Percentiles rank a stretch among this genome's conserved stretches.
These are phyloP conservation scores for Myanophis thanlyinensis DNA, from an alignment of 2,113 vertebrate genomes.

Conservation along the genomic window DNA sequence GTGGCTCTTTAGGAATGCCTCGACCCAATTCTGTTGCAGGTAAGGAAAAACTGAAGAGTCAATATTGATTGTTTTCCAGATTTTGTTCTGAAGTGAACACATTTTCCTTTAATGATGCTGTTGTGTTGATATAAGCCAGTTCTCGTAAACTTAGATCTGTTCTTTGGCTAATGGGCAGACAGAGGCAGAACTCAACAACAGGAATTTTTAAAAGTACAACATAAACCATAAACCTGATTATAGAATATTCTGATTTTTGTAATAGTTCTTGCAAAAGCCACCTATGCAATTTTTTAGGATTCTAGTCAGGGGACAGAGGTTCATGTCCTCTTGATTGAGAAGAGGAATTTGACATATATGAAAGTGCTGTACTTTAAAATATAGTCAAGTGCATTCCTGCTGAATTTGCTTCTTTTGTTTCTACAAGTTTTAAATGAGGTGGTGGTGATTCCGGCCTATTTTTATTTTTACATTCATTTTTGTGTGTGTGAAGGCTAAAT, in stretches of 20 bases:
- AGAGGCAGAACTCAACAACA: neutral
- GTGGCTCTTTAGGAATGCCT: slow-evolving; percentile 89
- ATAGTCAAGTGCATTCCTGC: neutral
- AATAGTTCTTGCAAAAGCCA: neutral
- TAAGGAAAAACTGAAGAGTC: slow-evolving; percentile 63
- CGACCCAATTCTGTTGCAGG: slow-evolving; percentile 99
- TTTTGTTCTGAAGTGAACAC: neutral
- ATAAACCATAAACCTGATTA: neutral
- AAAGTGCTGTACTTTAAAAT: neutral
- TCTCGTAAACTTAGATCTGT: neutral
- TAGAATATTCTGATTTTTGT: neutral
- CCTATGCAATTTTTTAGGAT: neutral
- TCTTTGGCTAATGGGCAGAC: neutral
- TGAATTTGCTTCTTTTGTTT: neutral
- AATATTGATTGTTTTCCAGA: neutral
- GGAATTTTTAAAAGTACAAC: neutral
- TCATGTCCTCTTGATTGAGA: neutral
- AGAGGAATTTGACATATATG: neutral
- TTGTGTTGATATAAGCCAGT: neutral
- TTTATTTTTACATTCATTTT: neutral
- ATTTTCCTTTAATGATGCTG: neutral
- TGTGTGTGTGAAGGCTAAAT: neutral
- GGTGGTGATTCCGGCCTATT: neutral
- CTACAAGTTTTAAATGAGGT: neutral
- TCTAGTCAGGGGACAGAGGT: neutral